Evolutionary conservation across 2,888 invertebrate species (phyloP).

Genomic region (Tipula vernalis): DNA sequence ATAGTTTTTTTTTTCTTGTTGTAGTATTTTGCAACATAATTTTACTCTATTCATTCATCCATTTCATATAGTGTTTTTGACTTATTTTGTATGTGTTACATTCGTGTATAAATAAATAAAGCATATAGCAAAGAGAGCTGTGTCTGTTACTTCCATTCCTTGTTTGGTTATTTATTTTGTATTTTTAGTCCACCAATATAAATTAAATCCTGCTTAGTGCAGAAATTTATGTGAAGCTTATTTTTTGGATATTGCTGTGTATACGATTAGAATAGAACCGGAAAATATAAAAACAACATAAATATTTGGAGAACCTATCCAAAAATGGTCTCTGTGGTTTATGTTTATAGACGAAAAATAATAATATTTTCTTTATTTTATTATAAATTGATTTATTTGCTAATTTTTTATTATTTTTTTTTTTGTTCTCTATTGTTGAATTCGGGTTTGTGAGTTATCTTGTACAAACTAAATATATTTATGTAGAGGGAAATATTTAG

Average conservation of each 20-base stretch:
- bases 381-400: not conserved
- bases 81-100: not conserved
- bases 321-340: not conserved
- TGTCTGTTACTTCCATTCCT: not conserved
- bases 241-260: not conserved
- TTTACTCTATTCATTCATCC: not conserved
- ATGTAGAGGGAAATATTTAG: not conserved
- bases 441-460: not conserved
- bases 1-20: not conserved
- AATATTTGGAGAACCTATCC: not conserved
- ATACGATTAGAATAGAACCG: not conserved
- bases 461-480: not conserved
- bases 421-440: not conserved
- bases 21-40: not conserved
- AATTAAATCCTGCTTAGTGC: slow-evolving; percentile 4
- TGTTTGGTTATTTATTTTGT: not conserved
- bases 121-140: not conserved
- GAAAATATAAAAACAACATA: not conserved
- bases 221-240: not conserved
- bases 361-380: slow-evolving; percentile 4
- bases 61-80: not conserved
- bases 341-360: not conserved
- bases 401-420: not conserved
- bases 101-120: not conserved
- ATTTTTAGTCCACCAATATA: not conserved